Conservation (phyloP, 2,797 vertebrate genomes). For the Sebastes alutus region DNA sequence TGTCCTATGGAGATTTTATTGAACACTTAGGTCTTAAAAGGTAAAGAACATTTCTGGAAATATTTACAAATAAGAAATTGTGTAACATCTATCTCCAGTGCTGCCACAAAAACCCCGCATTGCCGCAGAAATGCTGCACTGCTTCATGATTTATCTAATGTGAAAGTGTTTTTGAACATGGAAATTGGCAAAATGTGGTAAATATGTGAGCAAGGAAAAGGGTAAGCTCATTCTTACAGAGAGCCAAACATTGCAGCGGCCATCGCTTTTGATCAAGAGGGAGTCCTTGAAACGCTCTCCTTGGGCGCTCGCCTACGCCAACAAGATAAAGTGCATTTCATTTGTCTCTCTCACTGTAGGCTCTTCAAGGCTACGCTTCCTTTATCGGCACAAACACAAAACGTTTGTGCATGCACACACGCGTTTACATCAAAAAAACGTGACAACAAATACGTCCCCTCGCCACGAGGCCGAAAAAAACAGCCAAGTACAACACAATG, state of each 20-base stretch:
- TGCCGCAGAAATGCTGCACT: background rate
- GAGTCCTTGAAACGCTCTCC: slow-evolving; percentile 57
- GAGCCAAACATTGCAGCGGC: slow-evolving; percentile 3
- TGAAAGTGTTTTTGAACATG: background rate
- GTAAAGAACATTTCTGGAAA: background rate
- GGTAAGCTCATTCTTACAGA: background rate
- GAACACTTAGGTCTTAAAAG: background rate
- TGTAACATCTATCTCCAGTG: background rate
- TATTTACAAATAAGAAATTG: background rate
- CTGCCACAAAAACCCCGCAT: background rate
- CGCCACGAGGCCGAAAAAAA: background rate
- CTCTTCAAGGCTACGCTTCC: slow-evolving; percentile 11
- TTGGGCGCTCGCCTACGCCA: background rate
- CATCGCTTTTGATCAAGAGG: slow-evolving; percentile 41
- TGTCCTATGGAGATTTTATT: background rate
- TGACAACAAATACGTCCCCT: background rate
- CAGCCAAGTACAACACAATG: background rate
- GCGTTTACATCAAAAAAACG: background rate
- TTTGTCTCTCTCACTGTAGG: slow-evolving; percentile 34
- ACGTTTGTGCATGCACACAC: background rate
- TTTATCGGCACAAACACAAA: background rate
- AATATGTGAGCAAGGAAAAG: background rate
- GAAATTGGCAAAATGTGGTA: background rate
- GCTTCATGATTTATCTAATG: background rate
- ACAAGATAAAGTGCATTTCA: slow-evolving; percentile 49